phyloP scores from a whole-genome alignment of 2,113 vertebrate genomes.

The Pyrgilauda ruficollis region DNA sequence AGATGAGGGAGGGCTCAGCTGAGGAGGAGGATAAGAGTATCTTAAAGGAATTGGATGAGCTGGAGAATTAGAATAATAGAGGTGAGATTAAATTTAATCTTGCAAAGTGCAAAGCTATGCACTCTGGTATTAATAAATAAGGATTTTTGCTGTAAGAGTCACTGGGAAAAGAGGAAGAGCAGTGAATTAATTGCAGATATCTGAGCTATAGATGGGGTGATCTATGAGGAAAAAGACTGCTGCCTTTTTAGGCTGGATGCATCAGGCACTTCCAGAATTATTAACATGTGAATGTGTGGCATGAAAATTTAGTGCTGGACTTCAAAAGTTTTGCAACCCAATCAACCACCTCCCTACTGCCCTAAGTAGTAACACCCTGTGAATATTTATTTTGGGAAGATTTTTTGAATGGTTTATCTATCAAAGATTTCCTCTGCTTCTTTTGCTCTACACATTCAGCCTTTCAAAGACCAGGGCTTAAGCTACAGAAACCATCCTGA shows the following conservation, averaged over 20 bases:
- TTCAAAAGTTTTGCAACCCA: background rate
- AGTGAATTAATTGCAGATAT: background rate
- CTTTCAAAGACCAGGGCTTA: background rate
- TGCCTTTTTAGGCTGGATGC: background rate
- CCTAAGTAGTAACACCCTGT: background rate
- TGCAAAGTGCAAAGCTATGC: background rate
- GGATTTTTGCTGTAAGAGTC: background rate
- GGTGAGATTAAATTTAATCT: background rate
- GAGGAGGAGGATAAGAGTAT: background rate
- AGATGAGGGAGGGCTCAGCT: background rate
- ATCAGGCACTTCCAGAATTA: background rate
- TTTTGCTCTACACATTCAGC: background rate
- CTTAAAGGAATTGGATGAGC: background rate
- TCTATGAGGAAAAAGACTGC: background rate
- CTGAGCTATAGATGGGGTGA: background rate
- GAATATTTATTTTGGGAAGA: background rate
- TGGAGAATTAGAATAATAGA: background rate
- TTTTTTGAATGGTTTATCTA: background rate
- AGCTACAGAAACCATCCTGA: background rate
- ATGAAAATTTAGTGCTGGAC: background rate
- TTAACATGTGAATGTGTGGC: too few relatives aligned
- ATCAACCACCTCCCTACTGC: background rate
- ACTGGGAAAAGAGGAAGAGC: background rate
- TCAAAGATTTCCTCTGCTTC: background rate
- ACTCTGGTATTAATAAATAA: background rate